phyloP scores from a whole-genome alignment of 2,113 vertebrate genomes.

The Bubo scandiacus region DNA sequence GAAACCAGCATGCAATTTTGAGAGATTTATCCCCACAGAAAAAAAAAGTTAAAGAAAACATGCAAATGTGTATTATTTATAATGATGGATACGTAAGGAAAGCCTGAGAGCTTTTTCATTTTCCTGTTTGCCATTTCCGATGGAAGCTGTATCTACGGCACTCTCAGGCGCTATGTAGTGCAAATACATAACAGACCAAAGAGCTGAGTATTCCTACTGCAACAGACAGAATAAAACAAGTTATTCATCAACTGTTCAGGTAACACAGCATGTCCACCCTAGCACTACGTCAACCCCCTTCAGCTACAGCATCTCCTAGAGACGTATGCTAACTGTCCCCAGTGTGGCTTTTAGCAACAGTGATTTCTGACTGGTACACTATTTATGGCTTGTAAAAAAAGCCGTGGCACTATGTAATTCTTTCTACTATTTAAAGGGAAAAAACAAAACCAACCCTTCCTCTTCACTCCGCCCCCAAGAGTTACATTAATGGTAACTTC shows the following conservation, averaged over 20 bases:
- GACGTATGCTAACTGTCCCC: not conserved
- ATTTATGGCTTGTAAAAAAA: not conserved
- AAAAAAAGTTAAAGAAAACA: not conserved
- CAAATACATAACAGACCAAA: not conserved
- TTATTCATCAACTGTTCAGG: not conserved
- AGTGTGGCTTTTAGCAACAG: not conserved
- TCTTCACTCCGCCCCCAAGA: not conserved
- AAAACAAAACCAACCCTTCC: not conserved
- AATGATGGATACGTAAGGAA: not conserved
- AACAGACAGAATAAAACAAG: not conserved
- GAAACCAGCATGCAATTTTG: constrained; percentile 19
- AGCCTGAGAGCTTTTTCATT: not conserved
- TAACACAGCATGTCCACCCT: not conserved
- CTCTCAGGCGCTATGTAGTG: not conserved
- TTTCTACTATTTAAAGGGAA: not conserved
- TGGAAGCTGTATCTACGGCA: not conserved
- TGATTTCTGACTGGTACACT: not conserved
- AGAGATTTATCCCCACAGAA: not conserved
- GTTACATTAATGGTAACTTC: not conserved
- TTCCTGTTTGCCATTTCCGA: not conserved
- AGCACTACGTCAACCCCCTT: not conserved
- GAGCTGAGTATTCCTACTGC: not conserved
- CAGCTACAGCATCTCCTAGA: not conserved
- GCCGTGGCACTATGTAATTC: not conserved
- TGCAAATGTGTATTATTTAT: not conserved